Evolutionary conservation across 2,888 invertebrate genomes (phyloP).

Genomic region (Pristionchus exspectatus): DNA sequence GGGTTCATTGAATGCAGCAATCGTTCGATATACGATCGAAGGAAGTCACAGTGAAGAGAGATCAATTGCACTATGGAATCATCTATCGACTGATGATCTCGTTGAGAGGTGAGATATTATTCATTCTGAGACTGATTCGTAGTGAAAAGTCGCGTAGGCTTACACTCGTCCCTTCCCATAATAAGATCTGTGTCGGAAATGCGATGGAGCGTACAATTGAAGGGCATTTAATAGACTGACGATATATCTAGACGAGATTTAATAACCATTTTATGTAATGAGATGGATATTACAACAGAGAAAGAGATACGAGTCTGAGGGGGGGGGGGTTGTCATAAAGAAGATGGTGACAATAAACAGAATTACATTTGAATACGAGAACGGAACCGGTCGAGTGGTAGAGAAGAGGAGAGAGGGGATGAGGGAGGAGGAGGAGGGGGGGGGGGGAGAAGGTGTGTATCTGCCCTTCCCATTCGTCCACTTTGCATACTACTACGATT

Average conservation of each 20-base stretch:
- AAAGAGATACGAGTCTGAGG: not conserved
- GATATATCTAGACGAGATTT: not conserved
- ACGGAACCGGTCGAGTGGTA: slow-evolving; percentile 27
- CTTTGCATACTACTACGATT: slow-evolving; percentile 40
- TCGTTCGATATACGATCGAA: slow-evolving; percentile 3
- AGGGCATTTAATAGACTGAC: slow-evolving; percentile 2
- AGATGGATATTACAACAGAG: slow-evolving; percentile 9
- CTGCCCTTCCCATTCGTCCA: slow-evolving; percentile 29
- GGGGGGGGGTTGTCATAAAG: not conserved
- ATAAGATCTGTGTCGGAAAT: not conserved
- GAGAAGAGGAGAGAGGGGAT: not conserved
- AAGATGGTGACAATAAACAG: slow-evolving; percentile 41
- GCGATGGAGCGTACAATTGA: not conserved
- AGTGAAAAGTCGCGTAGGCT: not conserved
- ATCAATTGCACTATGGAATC: slow-evolving; percentile 8
- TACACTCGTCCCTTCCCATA: not conserved
- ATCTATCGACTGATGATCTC: slow-evolving; percentile 7
- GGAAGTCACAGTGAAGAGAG: slow-evolving; percentile 29
- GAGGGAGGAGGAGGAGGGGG: not conserved
- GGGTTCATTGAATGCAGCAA: not conserved
- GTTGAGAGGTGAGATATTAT: slow-evolving; percentile 15
- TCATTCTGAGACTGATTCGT: not conserved
- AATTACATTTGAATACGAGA: slow-evolving; percentile 44
- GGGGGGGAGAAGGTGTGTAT: not conserved
- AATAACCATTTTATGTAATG: not conserved